Evolutionary conservation across 30 jellyfish, hydroid and myxozoan genomes (phyloP), one percentile per base, ranked within the genome.

Genomic region (Pseudorhiza aurosa): DNA sequence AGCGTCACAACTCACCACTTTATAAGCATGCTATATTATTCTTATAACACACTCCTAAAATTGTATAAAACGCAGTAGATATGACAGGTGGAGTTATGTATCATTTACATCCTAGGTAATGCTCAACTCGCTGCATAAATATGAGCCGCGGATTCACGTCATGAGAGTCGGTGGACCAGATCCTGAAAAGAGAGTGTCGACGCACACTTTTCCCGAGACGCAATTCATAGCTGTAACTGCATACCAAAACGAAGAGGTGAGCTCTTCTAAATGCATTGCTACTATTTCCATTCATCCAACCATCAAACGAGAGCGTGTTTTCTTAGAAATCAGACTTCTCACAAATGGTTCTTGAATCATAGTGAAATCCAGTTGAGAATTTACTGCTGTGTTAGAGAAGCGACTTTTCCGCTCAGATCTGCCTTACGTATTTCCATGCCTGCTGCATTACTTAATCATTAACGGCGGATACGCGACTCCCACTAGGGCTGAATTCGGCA

Each of bases 141-240:
- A 95, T 44, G 91, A 81, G 78, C 99, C 99, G 1, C 76, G 99
- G 25, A 88, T 95, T 31, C 97, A 88, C 45, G 69, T 95, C 25
- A 95, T 87, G 73, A 46, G 97, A 27, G 98, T 93, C 12, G 97
- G 96, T 51, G 85, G 94, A 28, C 89, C 96, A 1, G 97, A 84
- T 10, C 90, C 89, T 8, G 97, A 85, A 19, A 87, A 73, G 60
- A 59, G 88, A 24, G 96, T 89, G 0, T 89, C 97, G 15, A 95
- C 96, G 27, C 96, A 88, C 69, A 77, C 96, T 42, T 95, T 95
- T 67, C 89, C 91, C 32, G 97, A 88, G 71, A 95, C 99, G 44
- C 97, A 84, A 40, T 95, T 95, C 60, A 88, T 95, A 18, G 99
- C 99, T 36, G 99, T 95, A 47, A 95, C 99, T 0, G 99, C 99